phyloP scores from a whole-genome alignment of 2,888 invertebrate genomes.

The Megastigmus dorsalis region DNA sequence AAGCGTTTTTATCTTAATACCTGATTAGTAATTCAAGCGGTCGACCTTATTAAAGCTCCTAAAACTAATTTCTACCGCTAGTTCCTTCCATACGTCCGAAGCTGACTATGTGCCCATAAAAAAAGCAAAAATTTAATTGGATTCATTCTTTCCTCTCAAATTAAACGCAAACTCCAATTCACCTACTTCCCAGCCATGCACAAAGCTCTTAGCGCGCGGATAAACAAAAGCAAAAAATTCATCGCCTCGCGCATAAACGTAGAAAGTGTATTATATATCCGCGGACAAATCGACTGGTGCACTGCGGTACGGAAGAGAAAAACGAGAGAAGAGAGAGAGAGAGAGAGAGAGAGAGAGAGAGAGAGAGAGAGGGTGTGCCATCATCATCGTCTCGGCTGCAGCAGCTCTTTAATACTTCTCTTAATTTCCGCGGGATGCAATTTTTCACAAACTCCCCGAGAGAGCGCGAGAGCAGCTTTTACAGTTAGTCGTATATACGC shows the following conservation, averaged over 20 bases:
- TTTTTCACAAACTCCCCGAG: too few relatives aligned
- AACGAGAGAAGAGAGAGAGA: background rate
- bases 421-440: conserved; percentile 48
- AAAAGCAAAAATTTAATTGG: too few relatives aligned
- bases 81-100: too few relatives aligned
- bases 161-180: background rate
- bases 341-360: background rate
- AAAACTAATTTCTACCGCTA: too few relatives aligned
- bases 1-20: too few relatives aligned
- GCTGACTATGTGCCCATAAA: too few relatives aligned
- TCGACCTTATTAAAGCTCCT: too few relatives aligned
- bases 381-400: too few relatives aligned
- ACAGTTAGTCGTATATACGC: conserved; percentile 33
- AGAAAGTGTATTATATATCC: too few relatives aligned
- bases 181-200: background rate
- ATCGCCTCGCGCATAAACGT: background rate
- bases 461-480: conserved; percentile 9
- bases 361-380: conserved; percentile 21
- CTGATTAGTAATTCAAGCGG: too few relatives aligned
- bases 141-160: conserved; percentile 7
- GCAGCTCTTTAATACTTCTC: conserved; percentile 36
- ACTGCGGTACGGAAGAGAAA: background rate
- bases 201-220: background rate
- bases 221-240: background rate
- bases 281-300: background rate